These are phyloP conservation scores for Drosophila ficusphila DNA, from an alignment of 1,140 invertebrate species.

Conservation along the genomic window DNA sequence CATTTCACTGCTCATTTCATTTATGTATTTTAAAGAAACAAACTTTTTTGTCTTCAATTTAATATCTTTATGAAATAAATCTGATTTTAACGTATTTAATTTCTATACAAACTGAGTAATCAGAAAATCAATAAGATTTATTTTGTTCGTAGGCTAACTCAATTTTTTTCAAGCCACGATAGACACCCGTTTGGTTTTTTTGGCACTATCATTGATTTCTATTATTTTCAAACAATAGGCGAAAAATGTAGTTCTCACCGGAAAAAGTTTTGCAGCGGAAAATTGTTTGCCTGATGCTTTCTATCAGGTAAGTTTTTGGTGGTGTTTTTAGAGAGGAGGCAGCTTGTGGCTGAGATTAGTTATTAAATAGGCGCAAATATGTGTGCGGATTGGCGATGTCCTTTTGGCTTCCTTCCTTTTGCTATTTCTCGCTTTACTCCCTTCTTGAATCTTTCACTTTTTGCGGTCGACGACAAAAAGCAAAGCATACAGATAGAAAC, in stretches of 20 bases:
- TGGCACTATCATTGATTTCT: conserved; percentile 45
- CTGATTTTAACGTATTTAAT: too few relatives aligned
- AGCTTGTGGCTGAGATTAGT: conserved; percentile 59
- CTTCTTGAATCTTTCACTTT: conserved; percentile 7
- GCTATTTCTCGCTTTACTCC: neutral
- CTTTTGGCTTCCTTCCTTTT: conserved; percentile 6
- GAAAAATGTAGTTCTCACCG: conserved; percentile 44
- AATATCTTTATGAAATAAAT: too few relatives aligned
- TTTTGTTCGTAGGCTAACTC: neutral
- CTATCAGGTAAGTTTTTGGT: neutral
- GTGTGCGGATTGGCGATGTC: conserved; percentile 18
- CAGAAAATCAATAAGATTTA: too few relatives aligned
- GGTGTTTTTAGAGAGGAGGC: neutral
- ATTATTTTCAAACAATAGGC: conserved; percentile 63
- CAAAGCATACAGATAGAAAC: conserved; percentile 49
- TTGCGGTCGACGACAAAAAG: conserved; percentile 17
- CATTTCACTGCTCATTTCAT: too few relatives aligned
- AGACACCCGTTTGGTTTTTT: conserved; percentile 4
- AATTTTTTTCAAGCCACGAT: neutral
- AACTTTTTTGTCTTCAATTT: too few relatives aligned
- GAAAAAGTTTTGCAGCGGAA: conserved; percentile 43
- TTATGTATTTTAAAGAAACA: too few relatives aligned
- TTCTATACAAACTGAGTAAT: too few relatives aligned
- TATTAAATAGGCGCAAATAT: conserved; percentile 59
- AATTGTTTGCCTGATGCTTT: conserved; percentile 9